Evolutionary conservation across 1,140 invertebrate species (phyloP), one percentile per base, ranked within the genome.

Genomic region (Bursaphelenchus mucronatus): DNA sequence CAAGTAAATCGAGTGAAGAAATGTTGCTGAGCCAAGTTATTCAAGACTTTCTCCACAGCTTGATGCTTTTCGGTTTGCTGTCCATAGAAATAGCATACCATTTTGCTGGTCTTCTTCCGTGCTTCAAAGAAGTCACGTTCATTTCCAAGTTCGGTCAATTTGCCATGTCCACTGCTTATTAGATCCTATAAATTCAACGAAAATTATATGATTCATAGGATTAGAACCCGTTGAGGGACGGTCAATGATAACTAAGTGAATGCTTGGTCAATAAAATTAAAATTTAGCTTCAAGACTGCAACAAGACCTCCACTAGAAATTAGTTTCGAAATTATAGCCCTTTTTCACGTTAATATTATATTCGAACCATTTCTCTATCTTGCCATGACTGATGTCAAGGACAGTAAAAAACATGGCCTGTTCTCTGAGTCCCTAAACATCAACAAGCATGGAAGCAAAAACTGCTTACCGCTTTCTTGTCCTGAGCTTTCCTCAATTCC

Each of bases 71-170:
- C 62, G 19, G 57, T 63, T 7, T 44, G 10, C 4, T 19, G 44
- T 3, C 43, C 51, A 41, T 67, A 66, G 30, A 66, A 66, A 64
- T 66, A 49, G 13, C 55, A 61, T 9, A 66, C 64, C 11, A 66
- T 46, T 40, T 63, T 63, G 11, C 21, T 30, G 9, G 64, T 51
- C 39, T 66, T 52, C 43, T 66, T 66, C 9, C 45, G 45, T 15
- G 64, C 64, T 5, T 66, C 64, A n/a, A 66, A 63, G 30, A 66
- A 66, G 13, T 66, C 64, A 44, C 46, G 47, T 43, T 66, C 64
- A 52, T 54, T 57, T n/a, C 15, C 17, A n/a, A 66, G 41, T 63
- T 66, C 64, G 7, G 58, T 66, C 9, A 63, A 47, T 46, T 66
- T 66, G 11, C 58, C 57, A 54, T 66, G 64, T 7, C 64, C 64